phyloP scores from a whole-genome alignment of 2,888 invertebrate species.

The Microplitis manilae region DNA sequence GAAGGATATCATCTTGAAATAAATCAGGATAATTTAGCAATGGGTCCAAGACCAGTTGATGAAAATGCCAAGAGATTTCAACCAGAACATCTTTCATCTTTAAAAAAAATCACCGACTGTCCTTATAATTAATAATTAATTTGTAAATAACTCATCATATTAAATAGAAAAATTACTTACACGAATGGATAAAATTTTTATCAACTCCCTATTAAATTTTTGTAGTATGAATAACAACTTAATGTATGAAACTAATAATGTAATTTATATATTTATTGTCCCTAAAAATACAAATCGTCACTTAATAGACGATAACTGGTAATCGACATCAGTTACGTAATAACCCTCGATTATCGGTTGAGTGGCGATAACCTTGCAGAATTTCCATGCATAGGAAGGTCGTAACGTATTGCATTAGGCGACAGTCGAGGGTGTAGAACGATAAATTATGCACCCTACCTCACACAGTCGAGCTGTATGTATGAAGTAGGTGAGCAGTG shows the following conservation, averaged over 20 bases:
- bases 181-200: background rate
- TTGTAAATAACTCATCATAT: too few species aligned
- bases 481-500: background rate
- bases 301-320: conserved; percentile 43
- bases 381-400: conserved; percentile 58
- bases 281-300: conserved; percentile 27
- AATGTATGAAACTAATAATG: background rate
- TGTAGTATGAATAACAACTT: background rate
- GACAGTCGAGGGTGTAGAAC: conserved; percentile 52
- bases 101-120: too few species aligned
- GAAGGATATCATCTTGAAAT: conserved; percentile 48
- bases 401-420: conserved; percentile 43
- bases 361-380: conserved; percentile 57
- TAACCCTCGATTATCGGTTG: conserved; percentile 52
- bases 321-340: conserved; percentile 14
- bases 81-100: too few species aligned
- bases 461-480: conserved; percentile 26
- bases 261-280: background rate
- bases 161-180: background rate
- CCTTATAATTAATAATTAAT: too few species aligned
- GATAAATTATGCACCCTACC: conserved; percentile 70
- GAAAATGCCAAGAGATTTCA: too few species aligned
- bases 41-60: conserved; percentile 31
- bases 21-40: conserved; percentile 2
- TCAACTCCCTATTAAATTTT: background rate